These are phyloP conservation scores for Mixornis gularis DNA, from an alignment of 2,113 vertebrate species.

Conservation along the genomic window DNA sequence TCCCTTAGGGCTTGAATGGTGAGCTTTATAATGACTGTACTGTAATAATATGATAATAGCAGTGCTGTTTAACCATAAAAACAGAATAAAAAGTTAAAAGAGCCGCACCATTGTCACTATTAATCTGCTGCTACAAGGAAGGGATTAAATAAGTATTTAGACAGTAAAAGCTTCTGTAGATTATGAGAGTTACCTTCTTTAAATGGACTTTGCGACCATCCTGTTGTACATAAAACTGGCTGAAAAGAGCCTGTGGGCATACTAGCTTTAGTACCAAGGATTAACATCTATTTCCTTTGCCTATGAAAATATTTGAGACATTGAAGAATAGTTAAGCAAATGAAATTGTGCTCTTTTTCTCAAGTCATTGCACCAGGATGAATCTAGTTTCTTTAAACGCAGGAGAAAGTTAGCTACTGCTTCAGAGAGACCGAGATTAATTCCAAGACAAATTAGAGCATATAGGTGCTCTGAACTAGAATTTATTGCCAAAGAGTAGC, in stretches of 20 bases:
- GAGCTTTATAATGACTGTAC: not conserved
- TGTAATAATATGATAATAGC: not conserved
- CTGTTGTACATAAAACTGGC: not conserved
- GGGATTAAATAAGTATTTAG: not conserved
- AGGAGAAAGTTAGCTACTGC: not conserved
- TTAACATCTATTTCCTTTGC: conserved; percentile 30
- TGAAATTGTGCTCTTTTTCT: not conserved
- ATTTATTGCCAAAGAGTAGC: not conserved
- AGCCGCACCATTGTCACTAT: not conserved
- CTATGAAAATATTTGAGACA: not conserved
- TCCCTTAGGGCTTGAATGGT: not conserved
- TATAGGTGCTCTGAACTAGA: not conserved
- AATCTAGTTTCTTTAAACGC: not conserved
- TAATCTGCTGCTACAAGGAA: not conserved
- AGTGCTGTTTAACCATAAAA: not conserved
- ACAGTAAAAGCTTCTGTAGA: not conserved
- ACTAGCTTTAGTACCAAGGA: not conserved
- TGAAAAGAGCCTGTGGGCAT: not conserved
- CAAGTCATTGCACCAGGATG: not conserved
- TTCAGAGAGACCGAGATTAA: not conserved
- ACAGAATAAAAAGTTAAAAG: not conserved
- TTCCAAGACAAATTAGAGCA: not conserved
- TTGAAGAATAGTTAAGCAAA: not conserved
- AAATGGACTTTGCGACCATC: not conserved
- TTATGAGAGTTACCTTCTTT: not conserved